Percentiles rank a stretch among this genome's conserved stretches.
Conservation (phyloP, 2,797 vertebrate genomes). For the Peromyscus eremicus region DNA sequence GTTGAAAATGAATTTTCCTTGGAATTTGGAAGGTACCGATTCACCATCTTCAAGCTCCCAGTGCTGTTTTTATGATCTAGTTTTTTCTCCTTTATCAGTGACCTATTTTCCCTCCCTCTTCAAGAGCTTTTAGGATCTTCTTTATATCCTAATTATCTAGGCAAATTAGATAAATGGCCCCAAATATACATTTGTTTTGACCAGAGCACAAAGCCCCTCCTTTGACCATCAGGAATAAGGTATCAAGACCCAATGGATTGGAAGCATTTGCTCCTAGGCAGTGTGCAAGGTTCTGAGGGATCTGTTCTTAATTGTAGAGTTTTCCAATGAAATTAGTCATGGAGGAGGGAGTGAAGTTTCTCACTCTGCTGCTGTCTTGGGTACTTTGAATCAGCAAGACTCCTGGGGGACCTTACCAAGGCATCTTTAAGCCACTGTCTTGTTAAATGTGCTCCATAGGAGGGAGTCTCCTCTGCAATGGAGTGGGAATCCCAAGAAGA, state of each 20-base stretch:
- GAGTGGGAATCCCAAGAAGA: constrained; percentile 11
- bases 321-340: constrained; percentile 56
- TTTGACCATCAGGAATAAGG: constrained; percentile 44
- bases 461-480: neutral
- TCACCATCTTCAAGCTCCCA: constrained; percentile 11
- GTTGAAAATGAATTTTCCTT: constrained; percentile 55
- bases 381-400: constrained; percentile 28
- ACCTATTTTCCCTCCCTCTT: neutral
- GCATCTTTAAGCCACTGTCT: neutral
- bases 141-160: constrained; percentile 49
- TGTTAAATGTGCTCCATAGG: neutral
- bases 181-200: constrained; percentile 63
- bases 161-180: constrained; percentile 63
- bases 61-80: constrained; percentile 44
- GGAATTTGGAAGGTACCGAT: constrained; percentile 34
- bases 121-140: constrained; percentile 45
- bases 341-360: neutral
- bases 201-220: neutral
- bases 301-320: constrained; percentile 23
- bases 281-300: neutral
- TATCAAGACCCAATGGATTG: neutral
- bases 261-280: constrained; percentile 57
- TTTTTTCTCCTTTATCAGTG: constrained; percentile 45
- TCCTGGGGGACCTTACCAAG: neutral
- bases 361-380: neutral